Percentiles rank a stretch among this genome's conserved stretches.
phyloP scores from a whole-genome alignment of 2,888 invertebrate genomes.

The Thecophora atra region DNA sequence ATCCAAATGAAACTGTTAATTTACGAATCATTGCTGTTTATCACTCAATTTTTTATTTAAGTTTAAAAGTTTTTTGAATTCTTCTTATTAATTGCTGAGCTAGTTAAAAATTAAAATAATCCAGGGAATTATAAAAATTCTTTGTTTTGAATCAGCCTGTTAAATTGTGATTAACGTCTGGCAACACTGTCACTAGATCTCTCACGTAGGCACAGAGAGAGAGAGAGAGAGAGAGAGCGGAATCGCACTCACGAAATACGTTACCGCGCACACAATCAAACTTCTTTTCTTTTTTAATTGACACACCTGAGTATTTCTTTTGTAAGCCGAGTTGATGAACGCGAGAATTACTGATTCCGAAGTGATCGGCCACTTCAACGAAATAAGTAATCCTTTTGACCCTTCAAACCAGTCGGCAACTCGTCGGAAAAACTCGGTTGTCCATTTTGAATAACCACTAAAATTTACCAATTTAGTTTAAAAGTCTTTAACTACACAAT shows the following conservation, averaged over 20 bases:
- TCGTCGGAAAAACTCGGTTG: slow-evolving; percentile 17
- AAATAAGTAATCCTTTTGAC: too few species aligned
- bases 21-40: not conserved
- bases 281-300: not conserved
- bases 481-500: not conserved
- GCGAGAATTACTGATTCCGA: too few species aligned
- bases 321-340: too few species aligned
- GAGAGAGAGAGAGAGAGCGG: slow-evolving; percentile 7
- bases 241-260: not conserved
- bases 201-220: not conserved
- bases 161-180: slow-evolving; percentile 7
- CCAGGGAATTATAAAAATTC: too few species aligned
- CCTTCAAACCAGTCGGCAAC: slow-evolving; percentile 15
- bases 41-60: slow-evolving; percentile 2
- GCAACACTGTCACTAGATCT: slow-evolving; percentile 9
- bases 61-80: slow-evolving; percentile 7
- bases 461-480: not conserved
- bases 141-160: too few species aligned
- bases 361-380: too few species aligned
- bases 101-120: not conserved
- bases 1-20: not conserved
- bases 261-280: slow-evolving; percentile 5
- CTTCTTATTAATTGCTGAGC: not conserved
- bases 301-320: slow-evolving; percentile 32
- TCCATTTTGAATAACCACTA: slow-evolving; percentile 11